Base-by-base conservation (phyloP, 2,113 vertebrate genomes). In the Delphinapterus leucas region DNA sequence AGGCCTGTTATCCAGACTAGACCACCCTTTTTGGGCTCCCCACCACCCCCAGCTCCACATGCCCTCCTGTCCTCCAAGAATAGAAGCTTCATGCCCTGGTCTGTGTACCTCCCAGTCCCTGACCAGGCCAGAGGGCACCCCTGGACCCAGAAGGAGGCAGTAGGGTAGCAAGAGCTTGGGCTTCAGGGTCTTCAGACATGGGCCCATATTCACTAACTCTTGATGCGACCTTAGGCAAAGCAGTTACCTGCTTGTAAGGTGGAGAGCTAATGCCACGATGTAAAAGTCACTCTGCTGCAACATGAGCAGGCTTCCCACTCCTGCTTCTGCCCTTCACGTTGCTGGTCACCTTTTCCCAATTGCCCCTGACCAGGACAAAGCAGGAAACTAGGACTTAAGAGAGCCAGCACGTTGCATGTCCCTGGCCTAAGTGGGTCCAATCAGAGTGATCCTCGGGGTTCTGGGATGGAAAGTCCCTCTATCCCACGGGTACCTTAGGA, bases 211-310 rank as follows among this genome's bases (percentile, higher is more conserved):
- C 20, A n/a, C 25, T 8, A 36, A 31, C 23, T n/a, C 5, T 47
- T 2, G 1, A 26, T 17, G 11, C 5, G 5, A 14, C 13, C 33
- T 49, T 17, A 20, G 18, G 63, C 14, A 44, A 60, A 41, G 68
- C 53, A 81, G 76, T n/a, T 28, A 6, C 65, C 21, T 67, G 25
- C 58, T 58, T 49, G 15, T 18, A 77, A n/a, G 15, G 17, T 28
- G n/a, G n/a, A 1, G 31, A 44, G 6, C 36, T 8, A 28, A 36
- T 0, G 1, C 3, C 21, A 23, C 12, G 26, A 1, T 26, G 44
- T 8, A 4, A 13, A 53, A 76, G 38, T 28, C n/a, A 38, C 17
- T 25, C 14, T 31, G 20, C 47, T 21, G 7, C 14, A 33, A 6
- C 6, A 11, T 11, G 3, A 31, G 26, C 21, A 13, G n/a, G 10